Evolutionary conservation across 2,888 invertebrate genomes (phyloP).

Genomic region (Bombylius discolor): DNA sequence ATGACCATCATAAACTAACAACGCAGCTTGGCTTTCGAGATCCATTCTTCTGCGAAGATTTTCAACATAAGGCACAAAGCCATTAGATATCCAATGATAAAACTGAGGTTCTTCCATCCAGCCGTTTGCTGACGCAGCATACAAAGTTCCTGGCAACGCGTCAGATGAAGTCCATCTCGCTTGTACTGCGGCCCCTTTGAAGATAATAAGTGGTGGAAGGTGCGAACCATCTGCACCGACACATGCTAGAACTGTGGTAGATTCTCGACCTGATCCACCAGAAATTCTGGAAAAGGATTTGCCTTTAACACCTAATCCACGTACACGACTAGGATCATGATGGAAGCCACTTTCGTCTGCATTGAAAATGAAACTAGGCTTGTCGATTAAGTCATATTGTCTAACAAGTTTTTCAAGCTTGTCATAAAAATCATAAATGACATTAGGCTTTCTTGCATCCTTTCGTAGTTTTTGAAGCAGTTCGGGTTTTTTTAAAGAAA

Average conservation of each 20-base stretch:
- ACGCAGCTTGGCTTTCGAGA: neutral
- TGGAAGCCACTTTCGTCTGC: slow-evolving; percentile 4
- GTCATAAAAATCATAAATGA: neutral
- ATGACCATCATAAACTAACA: slow-evolving; percentile 5
- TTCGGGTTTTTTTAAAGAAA: too few relatives aligned
- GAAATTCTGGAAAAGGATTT: slow-evolving; percentile 2
- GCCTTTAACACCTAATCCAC: slow-evolving; percentile 3
- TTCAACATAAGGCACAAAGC: slow-evolving; percentile 2
- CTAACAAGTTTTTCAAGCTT: neutral
- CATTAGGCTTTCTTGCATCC: neutral
- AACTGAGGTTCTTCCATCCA: slow-evolving; percentile 4
- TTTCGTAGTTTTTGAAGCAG: neutral
- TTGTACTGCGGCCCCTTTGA: slow-evolving; percentile 6
- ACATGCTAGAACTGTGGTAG: slow-evolving; percentile 7
- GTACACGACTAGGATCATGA: slow-evolving; percentile 6
- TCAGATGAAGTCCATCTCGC: slow-evolving; percentile 1
- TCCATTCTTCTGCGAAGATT: neutral
- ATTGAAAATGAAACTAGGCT: slow-evolving; percentile 1
- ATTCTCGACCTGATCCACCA: slow-evolving; percentile 4
- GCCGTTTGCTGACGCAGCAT: slow-evolving; percentile 5
- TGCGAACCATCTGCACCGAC: neutral
- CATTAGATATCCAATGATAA: slow-evolving; percentile 2
- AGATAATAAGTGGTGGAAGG: slow-evolving; percentile 4
- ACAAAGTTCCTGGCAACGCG: slow-evolving; percentile 5
- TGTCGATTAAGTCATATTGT: neutral